phyloP scores from a whole-genome alignment of 2,113 vertebrate genomes.

The Macquaria ambigua region DNA sequence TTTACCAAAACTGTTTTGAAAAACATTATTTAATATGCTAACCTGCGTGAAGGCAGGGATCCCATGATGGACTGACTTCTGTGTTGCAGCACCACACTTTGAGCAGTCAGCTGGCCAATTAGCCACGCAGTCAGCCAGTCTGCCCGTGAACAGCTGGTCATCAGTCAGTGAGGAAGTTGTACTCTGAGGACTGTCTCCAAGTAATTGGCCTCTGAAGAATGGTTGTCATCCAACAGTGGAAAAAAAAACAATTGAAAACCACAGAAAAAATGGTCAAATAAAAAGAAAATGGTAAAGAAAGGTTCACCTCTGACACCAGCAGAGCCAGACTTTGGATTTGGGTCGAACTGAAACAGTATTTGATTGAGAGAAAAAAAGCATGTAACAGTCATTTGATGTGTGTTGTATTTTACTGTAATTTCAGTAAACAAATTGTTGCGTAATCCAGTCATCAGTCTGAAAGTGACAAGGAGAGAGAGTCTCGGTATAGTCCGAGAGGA shows the following conservation, averaged over 20 bases:
- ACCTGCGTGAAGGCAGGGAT: background rate
- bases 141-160: constrained; percentile 34
- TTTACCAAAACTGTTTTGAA: background rate
- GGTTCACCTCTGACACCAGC: background rate
- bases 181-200: background rate
- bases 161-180: constrained; percentile 29
- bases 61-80: background rate
- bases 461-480: background rate
- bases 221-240: background rate
- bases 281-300: background rate
- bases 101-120: constrained; percentile 21
- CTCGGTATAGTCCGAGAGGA: background rate
- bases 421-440: background rate
- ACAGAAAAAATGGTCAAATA: background rate
- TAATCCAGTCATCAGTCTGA: constrained; percentile 2
- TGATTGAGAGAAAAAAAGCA: background rate
- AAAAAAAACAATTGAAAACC: background rate
- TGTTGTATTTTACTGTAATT: background rate
- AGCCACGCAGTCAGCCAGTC: constrained; percentile 14
- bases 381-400: background rate
- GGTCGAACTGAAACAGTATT: background rate
- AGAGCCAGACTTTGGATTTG: background rate
- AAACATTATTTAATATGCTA: background rate
- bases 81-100: background rate
- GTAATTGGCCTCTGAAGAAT: constrained; percentile 5